Evolutionary conservation across 2,888 invertebrate genomes (phyloP).

Genomic region (Aplocera efformata): DNA sequence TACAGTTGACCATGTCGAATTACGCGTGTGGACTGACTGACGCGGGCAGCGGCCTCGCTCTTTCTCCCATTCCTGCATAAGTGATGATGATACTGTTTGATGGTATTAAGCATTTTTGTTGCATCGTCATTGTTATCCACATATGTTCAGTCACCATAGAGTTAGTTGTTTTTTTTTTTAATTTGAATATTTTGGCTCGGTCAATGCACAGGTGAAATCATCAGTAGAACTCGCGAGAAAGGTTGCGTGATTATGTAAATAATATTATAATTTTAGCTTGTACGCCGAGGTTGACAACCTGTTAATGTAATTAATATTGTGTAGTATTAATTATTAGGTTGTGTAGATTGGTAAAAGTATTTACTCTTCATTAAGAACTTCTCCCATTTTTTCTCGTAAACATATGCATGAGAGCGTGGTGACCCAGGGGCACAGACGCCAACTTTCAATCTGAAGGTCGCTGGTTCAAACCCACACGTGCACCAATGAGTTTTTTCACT

Average conservation of each 20-base stretch:
- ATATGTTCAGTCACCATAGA: constrained; percentile 44
- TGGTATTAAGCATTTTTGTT: constrained; percentile 57
- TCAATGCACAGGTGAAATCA: constrained; percentile 36
- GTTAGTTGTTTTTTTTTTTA: constrained; percentile 30
- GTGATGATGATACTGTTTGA: constrained; percentile 53
- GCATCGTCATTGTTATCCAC: constrained; percentile 45
- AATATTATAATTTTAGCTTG: constrained; percentile 24
- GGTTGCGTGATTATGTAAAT: constrained; percentile 39
- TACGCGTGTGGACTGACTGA: constrained; percentile 73
- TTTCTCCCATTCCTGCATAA: constrained; percentile 77
- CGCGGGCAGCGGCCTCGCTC: constrained; percentile 66
- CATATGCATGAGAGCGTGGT: too few relatives aligned
- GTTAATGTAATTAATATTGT: constrained; percentile 14
- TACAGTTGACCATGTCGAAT: constrained; percentile 77
- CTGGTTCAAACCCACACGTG: too few relatives aligned
- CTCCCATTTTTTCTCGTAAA: too few relatives aligned
- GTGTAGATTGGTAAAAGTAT: too few relatives aligned
- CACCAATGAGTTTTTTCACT: too few relatives aligned
- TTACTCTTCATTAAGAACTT: too few relatives aligned
- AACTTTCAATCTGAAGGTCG: too few relatives aligned
- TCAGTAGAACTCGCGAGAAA: constrained; percentile 34
- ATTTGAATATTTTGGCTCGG: constrained; percentile 30
- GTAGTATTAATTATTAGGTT: constrained; percentile 8
- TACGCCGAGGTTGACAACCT: constrained; percentile 23
- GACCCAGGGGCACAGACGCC: too few relatives aligned